Percentiles rank a stretch among this genome's conserved stretches.
Evolutionary conservation across 2,888 invertebrate genomes (phyloP).

Genomic region (Synergus umbraculus): DNA sequence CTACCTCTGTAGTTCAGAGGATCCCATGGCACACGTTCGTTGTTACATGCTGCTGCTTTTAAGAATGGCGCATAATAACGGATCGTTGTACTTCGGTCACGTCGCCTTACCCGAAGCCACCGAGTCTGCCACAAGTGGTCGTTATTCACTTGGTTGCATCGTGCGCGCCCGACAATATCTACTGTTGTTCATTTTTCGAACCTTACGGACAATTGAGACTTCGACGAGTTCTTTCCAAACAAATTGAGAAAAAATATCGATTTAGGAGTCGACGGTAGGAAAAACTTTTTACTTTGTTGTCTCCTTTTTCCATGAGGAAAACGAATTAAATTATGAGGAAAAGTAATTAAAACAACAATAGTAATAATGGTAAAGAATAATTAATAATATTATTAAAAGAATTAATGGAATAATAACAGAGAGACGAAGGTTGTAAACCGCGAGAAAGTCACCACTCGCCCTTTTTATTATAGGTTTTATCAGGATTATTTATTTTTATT

Average conservation of each 20-base stretch:
- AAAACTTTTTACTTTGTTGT: not conserved
- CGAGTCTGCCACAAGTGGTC: conserved; percentile 28
- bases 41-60: conserved; percentile 15
- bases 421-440: no score
- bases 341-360: no score
- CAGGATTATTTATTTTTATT: no score
- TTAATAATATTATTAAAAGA: no score
- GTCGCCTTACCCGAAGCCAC: conserved; percentile 32
- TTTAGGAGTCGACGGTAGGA: not conserved
- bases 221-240: not conserved
- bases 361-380: no score
- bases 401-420: no score
- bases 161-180: conserved; percentile 25
- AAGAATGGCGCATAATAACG: conserved; percentile 35
- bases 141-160: conserved; percentile 30
- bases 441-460: no score
- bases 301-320: no score
- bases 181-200: conserved; percentile 26
- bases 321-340: no score
- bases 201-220: conserved; percentile 6
- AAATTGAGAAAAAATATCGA: not conserved
- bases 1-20: conserved; percentile 42
- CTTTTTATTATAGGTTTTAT: no score
- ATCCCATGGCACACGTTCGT: conserved; percentile 29
- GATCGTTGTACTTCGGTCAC: conserved; percentile 28